phyloP scores from a whole-genome alignment of 2,797 vertebrate species.

The Ptychadena robeensis region DNA sequence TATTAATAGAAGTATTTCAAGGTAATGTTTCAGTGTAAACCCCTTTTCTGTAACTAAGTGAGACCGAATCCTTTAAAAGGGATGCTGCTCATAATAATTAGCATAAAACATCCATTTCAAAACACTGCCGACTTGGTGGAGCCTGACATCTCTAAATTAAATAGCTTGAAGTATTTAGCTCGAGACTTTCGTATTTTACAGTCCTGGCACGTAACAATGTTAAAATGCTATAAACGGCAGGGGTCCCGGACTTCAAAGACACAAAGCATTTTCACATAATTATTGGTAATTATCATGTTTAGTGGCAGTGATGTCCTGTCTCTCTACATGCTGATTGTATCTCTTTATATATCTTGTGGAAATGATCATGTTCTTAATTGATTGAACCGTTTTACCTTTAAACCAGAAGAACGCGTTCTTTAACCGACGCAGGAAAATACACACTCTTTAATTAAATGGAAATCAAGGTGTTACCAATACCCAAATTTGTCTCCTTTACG shows the following conservation, averaged over 20 bases:
- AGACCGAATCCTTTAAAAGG: not conserved
- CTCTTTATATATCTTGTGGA: constrained; percentile 47
- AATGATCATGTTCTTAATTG: constrained; percentile 59
- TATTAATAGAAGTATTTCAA: not conserved
- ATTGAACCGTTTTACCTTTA: constrained; percentile 54
- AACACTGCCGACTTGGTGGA: constrained; percentile 58
- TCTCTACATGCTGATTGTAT: constrained; percentile 51
- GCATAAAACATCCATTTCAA: constrained; percentile 39
- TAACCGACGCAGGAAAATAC: constrained; percentile 17
- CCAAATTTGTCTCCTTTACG: not conserved
- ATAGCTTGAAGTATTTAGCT: constrained; percentile 52
- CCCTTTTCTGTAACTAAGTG: not conserved
- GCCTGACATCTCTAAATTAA: constrained; percentile 52
- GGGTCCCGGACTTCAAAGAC: constrained; percentile 48
- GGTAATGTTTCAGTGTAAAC: not conserved
- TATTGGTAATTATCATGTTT: constrained; percentile 60
- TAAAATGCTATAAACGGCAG: constrained; percentile 58
- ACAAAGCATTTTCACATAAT: constrained; percentile 57
- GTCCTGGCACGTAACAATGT: constrained; percentile 57
- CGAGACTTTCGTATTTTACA: constrained; percentile 53
- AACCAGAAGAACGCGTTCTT: constrained; percentile 35
- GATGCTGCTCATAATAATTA: constrained; percentile 51
- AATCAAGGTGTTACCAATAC: constrained; percentile 1
- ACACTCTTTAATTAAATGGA: constrained; percentile 37
- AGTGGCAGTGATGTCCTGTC: constrained; percentile 57